Conservation (phyloP, 2,888 invertebrate genomes). For the Drosophila melanocephala region DNA sequence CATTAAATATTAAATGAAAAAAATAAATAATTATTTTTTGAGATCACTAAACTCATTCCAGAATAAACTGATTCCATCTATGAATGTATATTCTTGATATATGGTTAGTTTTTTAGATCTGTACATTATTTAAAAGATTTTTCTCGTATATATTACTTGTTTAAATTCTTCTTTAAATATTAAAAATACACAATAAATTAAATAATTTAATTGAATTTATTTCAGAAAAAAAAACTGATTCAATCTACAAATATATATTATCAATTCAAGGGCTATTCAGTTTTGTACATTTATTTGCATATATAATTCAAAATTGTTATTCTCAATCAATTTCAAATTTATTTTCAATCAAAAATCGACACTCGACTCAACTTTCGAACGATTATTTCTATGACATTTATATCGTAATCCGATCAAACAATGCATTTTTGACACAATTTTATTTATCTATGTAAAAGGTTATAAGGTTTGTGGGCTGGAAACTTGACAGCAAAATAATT, state of each 20-base stretch:
- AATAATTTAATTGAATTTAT: background rate
- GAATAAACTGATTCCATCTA: background rate
- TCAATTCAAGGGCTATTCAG: background rate
- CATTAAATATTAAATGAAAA: background rate
- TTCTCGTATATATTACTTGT: accelerated
- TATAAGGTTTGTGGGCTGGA: background rate
- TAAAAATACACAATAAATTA: background rate
- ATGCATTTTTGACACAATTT: background rate
- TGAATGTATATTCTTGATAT: background rate
- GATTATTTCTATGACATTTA: background rate
- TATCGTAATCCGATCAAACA: background rate
- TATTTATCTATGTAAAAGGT: background rate
- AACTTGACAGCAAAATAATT: background rate
- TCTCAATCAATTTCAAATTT: background rate
- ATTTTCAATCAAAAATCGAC: background rate
- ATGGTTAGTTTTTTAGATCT: background rate
- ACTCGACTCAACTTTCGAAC: background rate
- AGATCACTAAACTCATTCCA: background rate
- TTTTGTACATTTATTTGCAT: background rate
- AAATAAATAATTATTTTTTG: no score
- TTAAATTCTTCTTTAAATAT: background rate
- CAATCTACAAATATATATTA: background rate
- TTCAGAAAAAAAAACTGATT: background rate
- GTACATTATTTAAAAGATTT: background rate
- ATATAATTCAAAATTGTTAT: background rate